Conservation (phyloP, 2,797 vertebrate genomes). For the Tangara arthus region DNA sequence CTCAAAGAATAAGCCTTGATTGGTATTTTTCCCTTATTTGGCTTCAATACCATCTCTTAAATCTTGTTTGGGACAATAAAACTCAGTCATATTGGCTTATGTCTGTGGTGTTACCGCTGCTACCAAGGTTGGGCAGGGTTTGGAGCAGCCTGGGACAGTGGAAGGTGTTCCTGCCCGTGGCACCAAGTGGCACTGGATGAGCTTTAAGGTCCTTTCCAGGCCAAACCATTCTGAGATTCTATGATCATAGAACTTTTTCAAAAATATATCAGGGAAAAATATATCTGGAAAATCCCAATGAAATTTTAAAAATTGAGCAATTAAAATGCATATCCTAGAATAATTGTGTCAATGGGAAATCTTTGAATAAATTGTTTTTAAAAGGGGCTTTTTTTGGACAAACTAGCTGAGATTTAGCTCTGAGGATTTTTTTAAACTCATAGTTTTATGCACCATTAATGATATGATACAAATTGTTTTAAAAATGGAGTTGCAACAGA, state of each 20-base stretch:
- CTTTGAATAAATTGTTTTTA: background rate
- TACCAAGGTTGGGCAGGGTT: background rate
- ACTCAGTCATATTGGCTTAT: background rate
- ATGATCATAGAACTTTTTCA: background rate
- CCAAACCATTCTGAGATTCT: background rate
- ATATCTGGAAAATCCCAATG: background rate
- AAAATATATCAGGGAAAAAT: background rate
- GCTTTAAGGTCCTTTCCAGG: background rate
- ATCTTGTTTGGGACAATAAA: background rate
- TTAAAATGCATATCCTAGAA: background rate
- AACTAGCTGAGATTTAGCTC: background rate
- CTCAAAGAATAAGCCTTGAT: background rate
- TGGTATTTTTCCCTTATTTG: background rate
- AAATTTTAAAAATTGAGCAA: background rate
- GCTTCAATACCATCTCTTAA: background rate
- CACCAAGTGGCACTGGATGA: background rate
- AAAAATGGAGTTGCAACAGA: background rate
- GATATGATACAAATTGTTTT: background rate
- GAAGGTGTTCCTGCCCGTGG: background rate
- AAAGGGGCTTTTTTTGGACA: background rate
- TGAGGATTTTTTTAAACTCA: background rate
- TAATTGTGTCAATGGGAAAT: background rate
- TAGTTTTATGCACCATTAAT: background rate
- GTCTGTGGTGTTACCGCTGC: background rate
- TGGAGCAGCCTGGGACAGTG: background rate